These are phyloP conservation scores for Phaedon cochleariae DNA, from an alignment of 2,888 invertebrate genomes.

Conservation along the genomic window DNA sequence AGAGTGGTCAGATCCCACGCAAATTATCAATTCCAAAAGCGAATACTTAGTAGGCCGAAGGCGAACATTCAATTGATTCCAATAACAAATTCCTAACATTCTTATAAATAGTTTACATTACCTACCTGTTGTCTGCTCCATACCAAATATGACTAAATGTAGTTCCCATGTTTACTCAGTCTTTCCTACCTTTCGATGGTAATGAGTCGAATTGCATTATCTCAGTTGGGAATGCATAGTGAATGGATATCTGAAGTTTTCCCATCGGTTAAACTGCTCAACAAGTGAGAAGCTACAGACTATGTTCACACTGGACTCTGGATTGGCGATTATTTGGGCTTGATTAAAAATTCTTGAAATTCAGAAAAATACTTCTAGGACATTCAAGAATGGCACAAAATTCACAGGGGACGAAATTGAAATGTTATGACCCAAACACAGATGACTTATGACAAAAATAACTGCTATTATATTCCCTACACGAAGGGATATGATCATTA, in stretches of 20 bases:
- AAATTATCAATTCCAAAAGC: neutral
- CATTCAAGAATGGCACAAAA: too few relatives aligned
- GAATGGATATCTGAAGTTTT: neutral
- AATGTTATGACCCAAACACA: too few relatives aligned
- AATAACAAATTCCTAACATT: slow-evolving; percentile 7
- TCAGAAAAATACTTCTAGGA: too few relatives aligned
- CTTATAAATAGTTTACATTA: slow-evolving; percentile 3
- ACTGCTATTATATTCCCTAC: too few relatives aligned
- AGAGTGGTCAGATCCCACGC: slow-evolving; percentile 8
- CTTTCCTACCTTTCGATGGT: neutral
- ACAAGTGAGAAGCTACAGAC: neutral
- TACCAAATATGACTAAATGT: slow-evolving; percentile 8
- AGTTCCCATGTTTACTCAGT: slow-evolving; percentile 14
- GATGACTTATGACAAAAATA: too few relatives aligned
- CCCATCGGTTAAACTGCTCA: neutral
- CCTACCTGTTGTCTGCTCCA: slow-evolving; percentile 6
- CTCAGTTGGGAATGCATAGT: neutral
- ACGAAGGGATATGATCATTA: too few relatives aligned
- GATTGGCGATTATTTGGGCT: too few relatives aligned
- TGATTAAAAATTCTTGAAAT: neutral
- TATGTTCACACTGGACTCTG: too few relatives aligned
- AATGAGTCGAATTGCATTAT: neutral
- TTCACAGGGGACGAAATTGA: too few relatives aligned
- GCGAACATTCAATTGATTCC: slow-evolving; percentile 6
- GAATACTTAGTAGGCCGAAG: neutral